phyloP scores from a whole-genome alignment of 2,797 vertebrate species.

The Chiloscyllium punctatum region DNA sequence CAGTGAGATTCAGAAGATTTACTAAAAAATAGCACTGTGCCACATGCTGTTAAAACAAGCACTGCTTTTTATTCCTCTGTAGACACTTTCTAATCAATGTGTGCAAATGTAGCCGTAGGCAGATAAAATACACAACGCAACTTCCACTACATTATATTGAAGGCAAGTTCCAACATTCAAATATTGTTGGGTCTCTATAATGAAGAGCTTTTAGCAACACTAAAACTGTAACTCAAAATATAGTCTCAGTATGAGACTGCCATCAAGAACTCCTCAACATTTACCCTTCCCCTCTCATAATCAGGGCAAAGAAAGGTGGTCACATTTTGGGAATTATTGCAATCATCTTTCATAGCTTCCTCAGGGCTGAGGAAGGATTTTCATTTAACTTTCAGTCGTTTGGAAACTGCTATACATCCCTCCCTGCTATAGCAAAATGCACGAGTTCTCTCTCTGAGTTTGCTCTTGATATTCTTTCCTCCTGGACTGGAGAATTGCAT shows the following conservation, averaged over 20 bases:
- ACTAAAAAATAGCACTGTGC: neutral
- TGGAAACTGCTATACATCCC: too few relatives aligned
- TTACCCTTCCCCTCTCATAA: neutral
- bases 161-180: neutral
- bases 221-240: neutral
- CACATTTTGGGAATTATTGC: neutral
- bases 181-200: neutral
- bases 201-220: neutral
- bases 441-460: too few relatives aligned
- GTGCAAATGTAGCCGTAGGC: too few relatives aligned
- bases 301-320: neutral
- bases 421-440: too few relatives aligned
- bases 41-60: neutral
- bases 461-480: too few relatives aligned
- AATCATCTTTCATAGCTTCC: neutral
- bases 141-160: neutral
- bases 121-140: too few relatives aligned
- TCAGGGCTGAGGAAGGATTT: neutral
- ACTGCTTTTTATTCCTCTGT: neutral
- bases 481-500: too few relatives aligned
- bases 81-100: neutral
- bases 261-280: neutral
- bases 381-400: too few relatives aligned
- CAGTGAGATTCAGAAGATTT: neutral
- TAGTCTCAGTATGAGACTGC: neutral